These are phyloP conservation scores for Muscicapa adusta DNA, from an alignment of 2,113 vertebrate genomes.

Conservation along the genomic window DNA sequence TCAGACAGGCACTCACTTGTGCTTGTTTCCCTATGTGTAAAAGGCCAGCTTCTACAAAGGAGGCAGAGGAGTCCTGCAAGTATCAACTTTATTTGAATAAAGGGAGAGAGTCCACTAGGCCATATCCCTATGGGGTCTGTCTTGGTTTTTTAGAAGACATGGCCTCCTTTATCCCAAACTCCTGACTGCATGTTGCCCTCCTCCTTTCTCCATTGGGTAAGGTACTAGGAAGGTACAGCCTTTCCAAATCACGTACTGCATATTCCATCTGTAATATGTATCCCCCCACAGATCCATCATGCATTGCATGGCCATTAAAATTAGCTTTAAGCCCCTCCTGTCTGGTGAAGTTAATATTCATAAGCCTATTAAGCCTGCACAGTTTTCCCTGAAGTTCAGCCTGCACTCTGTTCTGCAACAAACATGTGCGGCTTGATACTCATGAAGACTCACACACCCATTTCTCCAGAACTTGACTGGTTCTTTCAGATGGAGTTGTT, in stretches of 20 bases:
- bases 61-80: neutral
- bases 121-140: neutral
- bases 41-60: neutral
- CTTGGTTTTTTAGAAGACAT: neutral
- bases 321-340: neutral
- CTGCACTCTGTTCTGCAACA: neutral
- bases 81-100: neutral
- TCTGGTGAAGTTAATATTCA: neutral
- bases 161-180: neutral
- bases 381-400: neutral
- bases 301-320: too few species aligned
- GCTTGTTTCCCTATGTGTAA: neutral
- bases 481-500: neutral
- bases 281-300: neutral
- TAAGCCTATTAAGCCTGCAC: neutral
- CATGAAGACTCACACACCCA: rapidly evolving
- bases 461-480: neutral
- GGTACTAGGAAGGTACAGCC: neutral
- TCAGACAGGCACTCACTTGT: neutral
- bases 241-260: neutral
- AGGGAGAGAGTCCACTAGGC: neutral
- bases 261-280: neutral
- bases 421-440: neutral
- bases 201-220: neutral
- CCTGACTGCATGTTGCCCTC: neutral